phyloP scores from a whole-genome alignment of 1,140 invertebrate genomes.

The Conus betulinus region DNA sequence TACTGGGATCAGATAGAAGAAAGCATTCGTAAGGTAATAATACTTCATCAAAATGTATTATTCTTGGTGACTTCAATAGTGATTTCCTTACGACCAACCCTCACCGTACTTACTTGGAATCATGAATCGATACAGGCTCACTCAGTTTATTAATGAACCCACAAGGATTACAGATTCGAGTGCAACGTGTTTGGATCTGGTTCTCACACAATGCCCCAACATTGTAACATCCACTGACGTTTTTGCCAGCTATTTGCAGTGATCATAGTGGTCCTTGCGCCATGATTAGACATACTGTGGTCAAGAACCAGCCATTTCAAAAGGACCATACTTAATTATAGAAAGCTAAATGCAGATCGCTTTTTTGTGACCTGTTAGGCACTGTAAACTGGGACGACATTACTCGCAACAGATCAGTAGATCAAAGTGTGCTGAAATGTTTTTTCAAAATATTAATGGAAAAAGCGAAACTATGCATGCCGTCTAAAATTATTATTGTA shows the following conservation, averaged over 20 bases:
- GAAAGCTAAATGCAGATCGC: background rate
- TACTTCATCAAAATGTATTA: background rate
- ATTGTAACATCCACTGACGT: background rate
- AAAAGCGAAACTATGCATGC: background rate
- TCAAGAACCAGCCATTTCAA: background rate
- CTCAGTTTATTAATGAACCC: background rate
- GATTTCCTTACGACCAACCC: background rate
- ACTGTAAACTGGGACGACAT: no score
- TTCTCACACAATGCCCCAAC: background rate
- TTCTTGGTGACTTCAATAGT: slow-evolving; percentile 28
- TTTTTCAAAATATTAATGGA: no score
- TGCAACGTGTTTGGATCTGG: background rate
- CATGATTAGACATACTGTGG: background rate
- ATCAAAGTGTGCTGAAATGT: no score
- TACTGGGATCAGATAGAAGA: background rate
- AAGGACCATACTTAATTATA: background rate
- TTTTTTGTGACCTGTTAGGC: no score
- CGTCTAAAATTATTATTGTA: background rate
- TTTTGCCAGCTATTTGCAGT: background rate
- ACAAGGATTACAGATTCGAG: background rate
- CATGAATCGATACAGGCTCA: background rate
- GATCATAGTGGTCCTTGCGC: background rate
- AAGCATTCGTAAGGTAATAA: background rate
- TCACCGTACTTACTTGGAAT: background rate
- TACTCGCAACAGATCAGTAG: no score